Evolutionary conservation across 2,797 vertebrate species (phyloP).

Genomic region (Leptodactylus fallax): DNA sequence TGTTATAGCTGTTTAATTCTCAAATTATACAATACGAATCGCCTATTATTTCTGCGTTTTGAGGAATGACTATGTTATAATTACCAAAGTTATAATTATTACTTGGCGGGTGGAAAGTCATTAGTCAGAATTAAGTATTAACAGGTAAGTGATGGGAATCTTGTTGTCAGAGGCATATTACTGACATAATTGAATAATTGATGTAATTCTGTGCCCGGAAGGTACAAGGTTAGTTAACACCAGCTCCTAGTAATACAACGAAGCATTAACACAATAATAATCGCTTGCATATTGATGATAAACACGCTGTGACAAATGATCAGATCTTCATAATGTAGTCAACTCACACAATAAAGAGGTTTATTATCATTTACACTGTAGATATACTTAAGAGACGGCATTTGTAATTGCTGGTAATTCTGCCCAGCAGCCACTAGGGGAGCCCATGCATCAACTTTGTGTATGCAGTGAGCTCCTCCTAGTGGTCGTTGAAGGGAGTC

Average conservation of each 20-base stretch:
- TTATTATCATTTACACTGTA: not conserved
- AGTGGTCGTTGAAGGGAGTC: too few species aligned
- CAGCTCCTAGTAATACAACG: not conserved
- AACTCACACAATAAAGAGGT: not conserved
- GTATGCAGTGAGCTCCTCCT: not conserved
- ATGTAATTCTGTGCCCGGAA: slow-evolving; percentile 10
- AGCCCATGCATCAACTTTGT: not conserved
- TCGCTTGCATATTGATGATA: not conserved
- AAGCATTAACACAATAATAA: too few species aligned
- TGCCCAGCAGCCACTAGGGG: not conserved
- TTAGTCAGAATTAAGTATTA: slow-evolving; percentile 48
- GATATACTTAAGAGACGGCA: not conserved
- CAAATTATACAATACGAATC: slow-evolving; percentile 39
- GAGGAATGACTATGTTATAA: slow-evolving; percentile 47
- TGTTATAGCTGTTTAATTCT: slow-evolving; percentile 36
- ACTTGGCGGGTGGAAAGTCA: slow-evolving; percentile 43
- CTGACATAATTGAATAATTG: slow-evolving; percentile 41
- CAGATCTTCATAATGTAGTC: not conserved
- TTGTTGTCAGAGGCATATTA: slow-evolving; percentile 51
- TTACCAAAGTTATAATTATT: slow-evolving; percentile 51
- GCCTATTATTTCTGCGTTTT: slow-evolving; percentile 43
- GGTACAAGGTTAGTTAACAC: slow-evolving; percentile 32
- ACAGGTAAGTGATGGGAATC: slow-evolving; percentile 52
- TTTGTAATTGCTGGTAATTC: too few species aligned
- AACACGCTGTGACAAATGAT: slow-evolving; percentile 10